Conservation (phyloP, 2,888 invertebrate genomes). For the Branchipolynoe longqiensis region DNA sequence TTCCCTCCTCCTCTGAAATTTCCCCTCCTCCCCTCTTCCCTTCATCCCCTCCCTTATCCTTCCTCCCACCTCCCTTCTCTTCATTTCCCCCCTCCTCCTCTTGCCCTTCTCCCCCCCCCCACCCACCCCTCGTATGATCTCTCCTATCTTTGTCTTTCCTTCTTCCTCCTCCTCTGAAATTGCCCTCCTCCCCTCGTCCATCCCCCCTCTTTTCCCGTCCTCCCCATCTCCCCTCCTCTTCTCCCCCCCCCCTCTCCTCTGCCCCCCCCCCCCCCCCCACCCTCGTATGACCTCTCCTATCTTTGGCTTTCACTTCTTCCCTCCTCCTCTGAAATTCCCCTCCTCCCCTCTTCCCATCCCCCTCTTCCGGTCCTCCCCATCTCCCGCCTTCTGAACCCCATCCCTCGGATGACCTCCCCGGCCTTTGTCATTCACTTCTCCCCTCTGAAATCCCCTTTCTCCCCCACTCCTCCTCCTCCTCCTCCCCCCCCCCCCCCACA, state of each 20-base stretch:
- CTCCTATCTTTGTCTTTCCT: too few species aligned
- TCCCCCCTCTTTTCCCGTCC: neutral
- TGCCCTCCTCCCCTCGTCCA: too few species aligned
- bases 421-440: neutral
- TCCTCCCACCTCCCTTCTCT: too few species aligned
- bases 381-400: neutral
- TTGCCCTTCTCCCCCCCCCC: too few species aligned
- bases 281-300: slow-evolving; percentile 2
- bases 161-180: too few species aligned
- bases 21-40: too few species aligned
- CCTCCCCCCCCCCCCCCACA: slow-evolving; percentile 9
- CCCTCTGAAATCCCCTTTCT: neutral
- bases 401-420: neutral
- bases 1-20: too few species aligned
- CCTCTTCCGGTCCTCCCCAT: neutral
- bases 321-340: neutral
- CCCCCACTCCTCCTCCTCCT: neutral
- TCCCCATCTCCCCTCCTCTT: neutral
- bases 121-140: too few species aligned
- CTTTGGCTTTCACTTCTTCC: neutral
- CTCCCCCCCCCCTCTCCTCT: neutral
- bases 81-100: too few species aligned
- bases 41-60: too few species aligned
- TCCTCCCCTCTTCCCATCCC: neutral
- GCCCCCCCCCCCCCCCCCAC: neutral